Evolutionary conservation across 2,888 invertebrate genomes (phyloP).

Genomic region (Ectemnius continuus): DNA sequence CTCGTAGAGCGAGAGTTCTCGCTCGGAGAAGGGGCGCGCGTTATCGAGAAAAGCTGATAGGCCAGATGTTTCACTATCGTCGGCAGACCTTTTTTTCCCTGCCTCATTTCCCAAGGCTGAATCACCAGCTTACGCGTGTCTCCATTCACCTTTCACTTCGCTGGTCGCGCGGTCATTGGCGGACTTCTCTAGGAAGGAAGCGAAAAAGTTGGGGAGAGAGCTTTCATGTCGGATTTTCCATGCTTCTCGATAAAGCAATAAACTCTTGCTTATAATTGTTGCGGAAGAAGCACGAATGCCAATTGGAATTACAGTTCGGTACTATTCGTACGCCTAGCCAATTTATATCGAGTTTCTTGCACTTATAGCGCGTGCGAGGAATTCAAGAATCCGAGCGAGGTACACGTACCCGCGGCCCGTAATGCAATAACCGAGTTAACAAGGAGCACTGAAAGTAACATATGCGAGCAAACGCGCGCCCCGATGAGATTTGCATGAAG

Average conservation of each 20-base stretch:
- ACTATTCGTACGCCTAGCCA: constrained; percentile 35
- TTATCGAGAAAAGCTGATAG: no score
- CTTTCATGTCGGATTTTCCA: neutral
- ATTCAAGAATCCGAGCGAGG: constrained; percentile 18
- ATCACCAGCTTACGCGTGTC: no score
- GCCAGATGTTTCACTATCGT: no score
- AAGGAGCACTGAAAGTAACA: constrained; percentile 26
- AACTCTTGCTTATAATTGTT: neutral
- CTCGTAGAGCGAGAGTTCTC: neutral
- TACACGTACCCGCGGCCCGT: constrained; percentile 29
- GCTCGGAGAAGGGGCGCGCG: no score
- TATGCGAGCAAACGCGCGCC: constrained; percentile 21
- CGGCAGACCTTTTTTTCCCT: no score
- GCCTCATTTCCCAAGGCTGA: no score
- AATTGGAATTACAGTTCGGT: constrained; percentile 15
- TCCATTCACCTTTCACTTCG: no score
- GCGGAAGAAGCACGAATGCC: neutral
- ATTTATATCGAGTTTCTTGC: constrained; percentile 49
- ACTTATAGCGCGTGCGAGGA: constrained; percentile 28
- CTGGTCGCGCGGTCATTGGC: no score
- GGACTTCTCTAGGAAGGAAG: no score
- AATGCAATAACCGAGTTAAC: constrained; percentile 45
- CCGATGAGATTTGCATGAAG: constrained; percentile 29
- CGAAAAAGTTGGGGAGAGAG: neutral
- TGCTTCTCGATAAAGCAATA: neutral